phyloP scores from a whole-genome alignment of 1,140 invertebrate species.

The Drosophila ironensis region DNA sequence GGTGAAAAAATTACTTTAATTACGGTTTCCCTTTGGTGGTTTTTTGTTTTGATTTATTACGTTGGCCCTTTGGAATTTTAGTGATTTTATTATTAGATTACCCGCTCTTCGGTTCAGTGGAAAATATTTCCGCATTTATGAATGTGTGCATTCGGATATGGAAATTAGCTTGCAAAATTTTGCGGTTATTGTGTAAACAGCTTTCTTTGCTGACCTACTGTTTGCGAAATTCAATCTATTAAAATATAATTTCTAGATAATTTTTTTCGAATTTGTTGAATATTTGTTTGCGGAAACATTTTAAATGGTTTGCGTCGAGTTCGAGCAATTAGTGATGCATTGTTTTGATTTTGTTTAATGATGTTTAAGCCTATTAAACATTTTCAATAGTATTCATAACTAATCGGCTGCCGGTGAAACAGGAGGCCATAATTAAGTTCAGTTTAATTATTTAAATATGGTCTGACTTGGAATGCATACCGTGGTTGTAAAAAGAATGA shows the following conservation, averaged over 20 bases:
- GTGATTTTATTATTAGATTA: neutral
- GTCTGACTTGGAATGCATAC: neutral
- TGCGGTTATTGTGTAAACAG: conserved; percentile 29
- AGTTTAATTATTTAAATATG: neutral
- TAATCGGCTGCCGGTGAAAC: neutral
- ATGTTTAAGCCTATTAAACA: conserved; percentile 15
- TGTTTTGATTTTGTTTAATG: neutral
- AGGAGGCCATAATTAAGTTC: neutral
- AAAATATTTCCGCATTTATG: conserved; percentile 31
- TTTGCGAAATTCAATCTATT: conserved; percentile 9
- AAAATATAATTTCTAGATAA: conserved; percentile 12
- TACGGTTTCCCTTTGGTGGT: neutral
- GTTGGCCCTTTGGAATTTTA: neutral
- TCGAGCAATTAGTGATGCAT: conserved; percentile 13
- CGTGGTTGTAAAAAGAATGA: no score
- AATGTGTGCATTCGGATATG: no score
- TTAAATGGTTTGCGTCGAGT: neutral
- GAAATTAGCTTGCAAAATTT: conserved; percentile 37
- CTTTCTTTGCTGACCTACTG: neutral
- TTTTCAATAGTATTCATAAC: neutral
- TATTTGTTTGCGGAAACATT: neutral
- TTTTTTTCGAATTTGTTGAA: neutral
- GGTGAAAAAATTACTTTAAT: neutral
- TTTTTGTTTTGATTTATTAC: neutral
- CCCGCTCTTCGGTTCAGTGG: neutral